These are phyloP conservation scores for Hiodon alosoides DNA, from an alignment of 2,113 vertebrate genomes.

Conservation along the genomic window DNA sequence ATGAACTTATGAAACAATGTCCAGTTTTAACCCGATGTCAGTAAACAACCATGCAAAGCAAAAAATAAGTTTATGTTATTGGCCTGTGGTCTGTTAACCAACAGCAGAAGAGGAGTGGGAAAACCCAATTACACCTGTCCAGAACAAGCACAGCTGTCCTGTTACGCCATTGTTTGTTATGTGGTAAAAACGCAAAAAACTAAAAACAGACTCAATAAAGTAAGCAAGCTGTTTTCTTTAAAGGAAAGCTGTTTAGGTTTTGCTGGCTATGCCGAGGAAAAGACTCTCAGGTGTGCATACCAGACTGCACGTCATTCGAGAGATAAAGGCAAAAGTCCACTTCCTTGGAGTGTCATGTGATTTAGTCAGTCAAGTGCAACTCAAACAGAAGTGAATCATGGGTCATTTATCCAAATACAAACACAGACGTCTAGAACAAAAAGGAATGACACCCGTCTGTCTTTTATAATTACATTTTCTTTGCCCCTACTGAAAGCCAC, in stretches of 20 bases:
- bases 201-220: too few relatives aligned
- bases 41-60: background rate
- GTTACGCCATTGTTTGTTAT: too few relatives aligned
- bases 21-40: slow-evolving; percentile 20
- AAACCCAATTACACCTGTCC: background rate
- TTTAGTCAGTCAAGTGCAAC: background rate
- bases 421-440: background rate
- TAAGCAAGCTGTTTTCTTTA: background rate
- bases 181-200: too few relatives aligned
- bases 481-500: background rate
- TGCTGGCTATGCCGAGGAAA: background rate
- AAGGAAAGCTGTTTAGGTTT: background rate
- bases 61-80: background rate
- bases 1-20: slow-evolving; percentile 37
- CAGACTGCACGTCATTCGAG: background rate
- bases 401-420: background rate
- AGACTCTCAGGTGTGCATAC: background rate
- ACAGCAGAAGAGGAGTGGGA: background rate
- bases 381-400: background rate
- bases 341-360: background rate
- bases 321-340: background rate
- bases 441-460: background rate
- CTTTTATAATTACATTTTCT: background rate
- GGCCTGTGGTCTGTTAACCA: background rate
- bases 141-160: too few relatives aligned